Conservation (phyloP, 2,888 invertebrate genomes). For the Empis livida region DNA sequence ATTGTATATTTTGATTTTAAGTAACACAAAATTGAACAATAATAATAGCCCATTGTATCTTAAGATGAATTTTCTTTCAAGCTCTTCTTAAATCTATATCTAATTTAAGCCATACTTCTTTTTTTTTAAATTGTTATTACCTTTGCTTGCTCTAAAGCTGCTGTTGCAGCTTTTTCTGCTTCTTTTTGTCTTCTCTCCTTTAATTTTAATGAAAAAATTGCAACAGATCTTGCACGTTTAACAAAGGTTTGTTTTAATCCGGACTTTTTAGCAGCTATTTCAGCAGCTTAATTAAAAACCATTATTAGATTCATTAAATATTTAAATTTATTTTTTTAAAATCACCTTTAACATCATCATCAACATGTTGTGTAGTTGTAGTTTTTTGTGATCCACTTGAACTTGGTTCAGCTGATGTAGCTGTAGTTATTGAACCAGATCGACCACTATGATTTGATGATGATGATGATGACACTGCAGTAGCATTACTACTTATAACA, state of each 20-base stretch:
- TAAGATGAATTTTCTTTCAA: no score
- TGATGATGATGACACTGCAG: conserved; percentile 24
- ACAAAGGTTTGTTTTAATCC: conserved; percentile 62
- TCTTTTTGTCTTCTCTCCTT: conserved; percentile 67
- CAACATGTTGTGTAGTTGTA: neutral
- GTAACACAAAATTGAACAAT: no score
- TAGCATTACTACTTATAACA: conserved; percentile 18
- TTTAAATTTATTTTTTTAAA: neutral
- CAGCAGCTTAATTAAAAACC: conserved; percentile 35
- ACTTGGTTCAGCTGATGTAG: conserved; percentile 1
- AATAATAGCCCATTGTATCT: no score
- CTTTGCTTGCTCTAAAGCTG: conserved; percentile 42
- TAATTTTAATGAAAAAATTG: conserved; percentile 71
- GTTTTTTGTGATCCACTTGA: conserved; percentile 1
- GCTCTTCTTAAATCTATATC: no score
- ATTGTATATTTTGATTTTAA: no score
- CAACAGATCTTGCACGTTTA: conserved; percentile 72
- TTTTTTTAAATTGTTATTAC: no score
- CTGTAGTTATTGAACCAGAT: neutral
- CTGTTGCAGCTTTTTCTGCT: conserved; percentile 53
- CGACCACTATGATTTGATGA: conserved; percentile 23
- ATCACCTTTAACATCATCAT: neutral
- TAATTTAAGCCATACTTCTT: no score
- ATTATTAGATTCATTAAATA: no score
- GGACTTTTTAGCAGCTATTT: conserved; percentile 51